Evolutionary conservation across 2,797 vertebrate species (phyloP).

Genomic region (Crocidura indochinensis): DNA sequence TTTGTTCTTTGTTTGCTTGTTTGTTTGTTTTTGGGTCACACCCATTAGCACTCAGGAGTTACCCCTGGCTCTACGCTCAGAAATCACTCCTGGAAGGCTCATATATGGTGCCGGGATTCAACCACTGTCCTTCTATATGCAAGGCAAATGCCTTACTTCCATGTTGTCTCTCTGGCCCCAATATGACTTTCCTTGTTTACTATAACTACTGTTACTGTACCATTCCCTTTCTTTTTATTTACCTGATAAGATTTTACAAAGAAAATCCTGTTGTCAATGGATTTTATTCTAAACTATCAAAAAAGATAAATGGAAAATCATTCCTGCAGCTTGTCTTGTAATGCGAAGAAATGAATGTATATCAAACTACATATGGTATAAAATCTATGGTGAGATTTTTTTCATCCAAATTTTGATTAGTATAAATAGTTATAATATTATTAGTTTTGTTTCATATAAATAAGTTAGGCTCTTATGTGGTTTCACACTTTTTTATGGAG

Average conservation of each 20-base stretch:
- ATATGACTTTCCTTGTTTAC: conserved; percentile 21
- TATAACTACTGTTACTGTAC: not conserved
- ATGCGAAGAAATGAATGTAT: conserved; percentile 41
- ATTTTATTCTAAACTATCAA: conserved; percentile 48
- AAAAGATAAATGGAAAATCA: not conserved
- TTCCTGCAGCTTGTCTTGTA: not conserved
- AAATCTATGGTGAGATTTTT: conserved; percentile 32
- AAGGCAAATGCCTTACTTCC: no score
- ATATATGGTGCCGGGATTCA: no score
- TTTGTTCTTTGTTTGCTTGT: no score
- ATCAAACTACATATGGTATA: not conserved
- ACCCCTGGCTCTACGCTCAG: no score
- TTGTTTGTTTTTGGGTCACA: no score
- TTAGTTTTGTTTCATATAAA: conserved; percentile 49
- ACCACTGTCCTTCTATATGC: no score
- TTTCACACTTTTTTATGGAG: conserved; percentile 47
- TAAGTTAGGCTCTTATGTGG: conserved; percentile 9
- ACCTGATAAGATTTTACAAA: conserved; percentile 20
- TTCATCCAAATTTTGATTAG: conserved; percentile 44
- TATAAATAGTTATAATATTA: conserved; percentile 46
- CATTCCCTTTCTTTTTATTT: conserved; percentile 14
- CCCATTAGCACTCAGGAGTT: no score
- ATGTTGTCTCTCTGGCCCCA: no score
- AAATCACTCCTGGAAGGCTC: no score
- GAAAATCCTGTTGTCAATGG: not conserved